These are phyloP conservation scores for Bradypodion ventrale DNA, from an alignment of 2,797 vertebrate genomes.

Conservation along the genomic window DNA sequence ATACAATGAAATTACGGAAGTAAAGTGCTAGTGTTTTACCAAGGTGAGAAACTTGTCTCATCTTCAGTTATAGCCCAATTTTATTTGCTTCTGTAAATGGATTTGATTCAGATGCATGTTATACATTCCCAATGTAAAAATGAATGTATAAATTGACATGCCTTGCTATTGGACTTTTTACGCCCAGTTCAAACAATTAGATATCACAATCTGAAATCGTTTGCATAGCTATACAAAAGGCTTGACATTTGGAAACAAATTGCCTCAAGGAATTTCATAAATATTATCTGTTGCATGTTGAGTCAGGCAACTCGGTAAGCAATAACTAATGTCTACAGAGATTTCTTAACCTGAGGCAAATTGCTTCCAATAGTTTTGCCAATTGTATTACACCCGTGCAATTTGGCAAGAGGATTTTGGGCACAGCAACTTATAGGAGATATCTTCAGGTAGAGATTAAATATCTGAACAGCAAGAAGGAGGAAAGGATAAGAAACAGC, in stretches of 20 bases:
- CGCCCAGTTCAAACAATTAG: no score
- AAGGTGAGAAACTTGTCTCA: background rate
- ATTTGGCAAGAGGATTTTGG: no score
- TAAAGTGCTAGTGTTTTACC: background rate
- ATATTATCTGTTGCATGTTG: no score
- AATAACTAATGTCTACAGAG: no score
- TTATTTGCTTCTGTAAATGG: slow-evolving; percentile 36
- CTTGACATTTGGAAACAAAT: no score
- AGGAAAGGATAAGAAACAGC: background rate
- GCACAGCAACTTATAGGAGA: background rate
- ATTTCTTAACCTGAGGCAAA: no score
- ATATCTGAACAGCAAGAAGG: background rate
- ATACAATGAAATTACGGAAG: background rate
- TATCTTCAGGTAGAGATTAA: background rate
- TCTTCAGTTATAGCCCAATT: slow-evolving; percentile 15
- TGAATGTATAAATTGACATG: background rate
- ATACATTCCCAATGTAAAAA: background rate
- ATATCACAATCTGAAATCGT: no score
- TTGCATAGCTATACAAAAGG: no score
- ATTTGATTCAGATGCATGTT: background rate
- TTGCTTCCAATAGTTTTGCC: no score
- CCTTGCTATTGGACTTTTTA: background rate
- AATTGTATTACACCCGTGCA: no score
- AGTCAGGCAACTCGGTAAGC: no score
- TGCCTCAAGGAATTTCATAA: no score